Conservation (phyloP, 2,888 invertebrate genomes). For the Idaea dimidiata region DNA sequence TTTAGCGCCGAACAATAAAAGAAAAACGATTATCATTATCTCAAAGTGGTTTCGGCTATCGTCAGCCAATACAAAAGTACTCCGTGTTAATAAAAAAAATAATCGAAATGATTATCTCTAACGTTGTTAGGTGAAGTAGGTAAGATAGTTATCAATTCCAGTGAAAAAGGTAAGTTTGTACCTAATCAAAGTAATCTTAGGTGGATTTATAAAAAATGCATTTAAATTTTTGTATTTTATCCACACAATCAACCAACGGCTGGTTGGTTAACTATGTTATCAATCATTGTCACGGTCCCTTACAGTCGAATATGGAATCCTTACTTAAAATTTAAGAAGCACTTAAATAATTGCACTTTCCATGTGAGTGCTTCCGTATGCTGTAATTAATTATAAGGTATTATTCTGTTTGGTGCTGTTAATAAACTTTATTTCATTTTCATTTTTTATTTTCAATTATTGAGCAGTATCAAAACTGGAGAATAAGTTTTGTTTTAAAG, state of each 20-base stretch:
- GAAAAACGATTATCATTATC: not conserved
- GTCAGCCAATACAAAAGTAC: not conserved
- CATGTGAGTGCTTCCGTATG: no score
- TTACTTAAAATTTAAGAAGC: no score
- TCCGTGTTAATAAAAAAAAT: not conserved
- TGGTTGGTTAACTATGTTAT: not conserved
- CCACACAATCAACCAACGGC: no score
- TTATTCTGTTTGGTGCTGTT: no score
- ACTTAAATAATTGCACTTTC: no score
- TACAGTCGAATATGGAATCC: no score
- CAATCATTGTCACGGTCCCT: not conserved
- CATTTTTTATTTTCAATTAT: no score
- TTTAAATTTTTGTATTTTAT: not conserved
- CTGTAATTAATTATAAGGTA: no score
- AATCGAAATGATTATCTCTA: not conserved
- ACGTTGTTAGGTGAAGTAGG: not conserved
- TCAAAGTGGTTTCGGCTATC: not conserved
- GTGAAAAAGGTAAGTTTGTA: not conserved
- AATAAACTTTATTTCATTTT: no score
- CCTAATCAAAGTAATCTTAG: not conserved
- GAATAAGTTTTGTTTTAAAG: no score
- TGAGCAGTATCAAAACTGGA: no score
- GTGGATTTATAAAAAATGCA: not conserved
- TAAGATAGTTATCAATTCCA: not conserved
- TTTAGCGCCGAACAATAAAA: not conserved